Conservation (phyloP, 2,888 invertebrate genomes). For the Melanostoma mellinum region DNA sequence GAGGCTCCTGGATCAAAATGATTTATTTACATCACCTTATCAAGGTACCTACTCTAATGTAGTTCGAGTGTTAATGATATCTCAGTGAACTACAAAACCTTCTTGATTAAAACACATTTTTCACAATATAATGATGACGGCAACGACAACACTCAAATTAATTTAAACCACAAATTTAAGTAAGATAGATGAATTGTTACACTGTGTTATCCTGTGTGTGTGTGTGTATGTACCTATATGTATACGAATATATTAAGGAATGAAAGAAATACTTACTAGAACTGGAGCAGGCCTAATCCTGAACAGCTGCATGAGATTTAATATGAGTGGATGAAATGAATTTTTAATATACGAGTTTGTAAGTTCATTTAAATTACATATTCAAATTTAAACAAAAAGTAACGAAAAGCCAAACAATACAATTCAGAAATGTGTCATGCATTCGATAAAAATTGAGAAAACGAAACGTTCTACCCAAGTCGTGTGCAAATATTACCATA, state of each 20-base stretch:
- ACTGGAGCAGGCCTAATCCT: conserved; percentile 99
- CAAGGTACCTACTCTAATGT: conserved; percentile 2
- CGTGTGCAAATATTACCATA: conserved; percentile 35
- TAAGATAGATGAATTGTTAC: too few species aligned
- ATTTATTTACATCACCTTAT: conserved; percentile 44
- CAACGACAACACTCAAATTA: conserved; percentile 4
- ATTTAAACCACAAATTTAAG: conserved; percentile 21
- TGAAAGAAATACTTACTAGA: conserved; percentile 92
- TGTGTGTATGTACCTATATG: too few species aligned
- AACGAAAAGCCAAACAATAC: not conserved
- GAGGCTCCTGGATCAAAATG: conserved; percentile 32
- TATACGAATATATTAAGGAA: not conserved
- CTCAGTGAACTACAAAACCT: conserved; percentile 28
- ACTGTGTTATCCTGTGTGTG: too few species aligned
- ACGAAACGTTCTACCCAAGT: conserved; percentile 9
- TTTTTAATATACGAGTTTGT: conserved; percentile 21
- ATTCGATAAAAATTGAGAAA: not conserved
- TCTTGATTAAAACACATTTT: conserved; percentile 21
- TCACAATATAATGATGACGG: not conserved
- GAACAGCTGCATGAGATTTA: conserved; percentile 89
- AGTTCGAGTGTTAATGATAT: conserved; percentile 26
- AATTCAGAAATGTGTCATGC: conserved; percentile 13
- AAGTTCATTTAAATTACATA: conserved; percentile 31
- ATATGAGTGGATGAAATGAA: conserved; percentile 57
- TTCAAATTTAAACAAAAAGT: conserved; percentile 11